Evolutionary conservation across 2,113 vertebrate species (phyloP).

Genomic region (Pollachius pollachius): DNA sequence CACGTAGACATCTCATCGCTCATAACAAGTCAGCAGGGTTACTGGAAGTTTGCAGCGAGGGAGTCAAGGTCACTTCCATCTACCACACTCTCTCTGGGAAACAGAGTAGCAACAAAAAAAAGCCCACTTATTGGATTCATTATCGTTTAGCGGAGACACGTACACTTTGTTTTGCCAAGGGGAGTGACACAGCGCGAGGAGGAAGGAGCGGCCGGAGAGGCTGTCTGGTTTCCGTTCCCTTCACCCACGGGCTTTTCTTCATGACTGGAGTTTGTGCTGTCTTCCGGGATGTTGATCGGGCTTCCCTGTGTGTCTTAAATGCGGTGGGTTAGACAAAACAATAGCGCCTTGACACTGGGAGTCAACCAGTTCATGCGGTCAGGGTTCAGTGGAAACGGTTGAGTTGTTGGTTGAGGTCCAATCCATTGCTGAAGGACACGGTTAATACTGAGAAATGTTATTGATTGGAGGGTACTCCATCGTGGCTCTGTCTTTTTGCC

Average conservation of each 20-base stretch:
- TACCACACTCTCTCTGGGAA: background rate
- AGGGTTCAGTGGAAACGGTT: constrained; percentile 1
- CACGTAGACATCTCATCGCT: constrained; percentile 36
- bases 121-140: constrained; percentile 31
- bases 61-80: constrained; percentile 34
- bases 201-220: constrained; percentile 30
- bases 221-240: constrained; percentile 31
- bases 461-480: too few relatives aligned
- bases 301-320: constrained; percentile 33
- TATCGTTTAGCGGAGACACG: constrained; percentile 39
- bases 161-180: constrained; percentile 29
- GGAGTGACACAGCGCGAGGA: constrained; percentile 45
- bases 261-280: constrained; percentile 9
- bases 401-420: too few relatives aligned
- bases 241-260: constrained; percentile 26
- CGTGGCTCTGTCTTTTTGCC: too few relatives aligned
- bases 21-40: constrained; percentile 38
- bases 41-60: constrained; percentile 40
- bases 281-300: constrained; percentile 44
- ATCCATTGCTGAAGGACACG: constrained; percentile 33
- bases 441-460: constrained; percentile 10
- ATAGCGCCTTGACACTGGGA: constrained; percentile 39
- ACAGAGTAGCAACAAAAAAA: background rate
- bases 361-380: constrained; percentile 50
- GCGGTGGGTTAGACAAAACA: constrained; percentile 43